Evolutionary conservation across 2,888 invertebrate genomes (phyloP), one percentile per base, ranked within the genome.

Genomic region (Dryocosmus kuriphilus): DNA sequence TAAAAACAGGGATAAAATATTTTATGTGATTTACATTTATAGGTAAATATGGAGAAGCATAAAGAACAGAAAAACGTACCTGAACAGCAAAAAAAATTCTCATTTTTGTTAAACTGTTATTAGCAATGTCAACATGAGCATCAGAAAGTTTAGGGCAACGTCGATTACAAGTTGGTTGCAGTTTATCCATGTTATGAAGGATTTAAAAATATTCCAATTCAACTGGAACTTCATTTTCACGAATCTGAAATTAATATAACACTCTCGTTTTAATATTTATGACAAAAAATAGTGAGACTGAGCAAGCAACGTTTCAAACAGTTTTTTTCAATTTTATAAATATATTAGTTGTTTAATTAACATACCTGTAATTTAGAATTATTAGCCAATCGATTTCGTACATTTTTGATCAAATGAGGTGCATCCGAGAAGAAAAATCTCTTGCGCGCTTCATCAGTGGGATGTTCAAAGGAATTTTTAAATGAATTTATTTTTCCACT

Each of bases 181-280:
- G n/a, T n/a, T n/a, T n/a, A n/a, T n/a, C n/a, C n/a, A n/a, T 9
- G 1, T 19, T 24, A 4, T 57, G 57, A n/a, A 57, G 22, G 24
- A 57, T 57, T 24, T 57, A 11, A 57, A 57, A 57, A 57, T 57
- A 57, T 57, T 57, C 24, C 57, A n/a, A 57, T 22, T 57, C 57
- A 24, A 57, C 24, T 6, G 24, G 24, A 22, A 4, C 22, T 24
- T 57, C 57, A 57, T 24, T n/a, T 57, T 35, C 35, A 35, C 35
- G 35, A 35, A 35, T 5, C 35, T 35, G 35, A 35, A 35, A 35
- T 35, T 35, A 35, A 35, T 6, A 35, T 35, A 35, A 35, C 35
- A 35, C 35, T 35, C 3, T 8, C 35, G 35, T 35, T 35, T 8
- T 35, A 35, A 35, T 35, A 5, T 35, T 8, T 6, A 6, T 35